Percentiles rank a stretch among this genome's conserved stretches.
These are phyloP conservation scores for Leuciscus idus DNA, from an alignment of 2,113 vertebrate species.

Conservation along the genomic window DNA sequence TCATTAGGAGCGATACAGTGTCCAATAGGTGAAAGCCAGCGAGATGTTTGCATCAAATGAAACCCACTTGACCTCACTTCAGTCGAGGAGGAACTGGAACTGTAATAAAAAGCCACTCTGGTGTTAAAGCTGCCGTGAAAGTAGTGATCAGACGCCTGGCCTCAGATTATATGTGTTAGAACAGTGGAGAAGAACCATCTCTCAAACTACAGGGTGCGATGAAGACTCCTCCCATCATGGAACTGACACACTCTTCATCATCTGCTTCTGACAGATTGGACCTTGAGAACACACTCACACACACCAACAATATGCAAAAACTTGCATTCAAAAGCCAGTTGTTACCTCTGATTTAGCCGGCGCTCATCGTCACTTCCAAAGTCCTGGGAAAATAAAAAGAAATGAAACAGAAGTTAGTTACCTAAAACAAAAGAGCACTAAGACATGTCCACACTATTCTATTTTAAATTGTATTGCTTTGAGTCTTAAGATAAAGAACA, in stretches of 20 bases:
- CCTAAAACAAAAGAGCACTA: neutral
- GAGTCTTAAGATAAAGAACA: neutral
- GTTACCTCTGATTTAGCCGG: slow-evolving; percentile 88
- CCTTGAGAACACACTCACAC: slow-evolving; percentile 30
- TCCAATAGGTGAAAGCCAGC: neutral
- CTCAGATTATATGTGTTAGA: slow-evolving; percentile 28
- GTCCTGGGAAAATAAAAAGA: slow-evolving; percentile 77
- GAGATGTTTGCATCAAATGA: neutral
- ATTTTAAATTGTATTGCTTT: neutral
- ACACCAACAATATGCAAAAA: slow-evolving; percentile 40
- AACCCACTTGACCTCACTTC: slow-evolving; percentile 12
- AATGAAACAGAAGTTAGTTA: slow-evolving; percentile 26
- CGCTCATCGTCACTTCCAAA: slow-evolving; percentile 92
- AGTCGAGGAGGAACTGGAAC: neutral
- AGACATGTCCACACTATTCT: neutral
- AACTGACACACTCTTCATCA: slow-evolving; percentile 17
- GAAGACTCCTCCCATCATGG: neutral
- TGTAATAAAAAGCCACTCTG: slow-evolving; percentile 25
- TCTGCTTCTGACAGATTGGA: slow-evolving; percentile 6
- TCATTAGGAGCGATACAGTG: neutral
- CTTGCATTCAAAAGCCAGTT: slow-evolving; percentile 32
- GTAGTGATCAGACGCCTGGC: slow-evolving; percentile 1
- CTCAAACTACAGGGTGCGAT: slow-evolving; percentile 38
- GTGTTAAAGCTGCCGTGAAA: neutral
- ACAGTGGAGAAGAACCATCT: neutral